Evolutionary conservation across 92 coral and sea anemone species (phyloP).

Genomic region (Scolanthus callimorphus): DNA sequence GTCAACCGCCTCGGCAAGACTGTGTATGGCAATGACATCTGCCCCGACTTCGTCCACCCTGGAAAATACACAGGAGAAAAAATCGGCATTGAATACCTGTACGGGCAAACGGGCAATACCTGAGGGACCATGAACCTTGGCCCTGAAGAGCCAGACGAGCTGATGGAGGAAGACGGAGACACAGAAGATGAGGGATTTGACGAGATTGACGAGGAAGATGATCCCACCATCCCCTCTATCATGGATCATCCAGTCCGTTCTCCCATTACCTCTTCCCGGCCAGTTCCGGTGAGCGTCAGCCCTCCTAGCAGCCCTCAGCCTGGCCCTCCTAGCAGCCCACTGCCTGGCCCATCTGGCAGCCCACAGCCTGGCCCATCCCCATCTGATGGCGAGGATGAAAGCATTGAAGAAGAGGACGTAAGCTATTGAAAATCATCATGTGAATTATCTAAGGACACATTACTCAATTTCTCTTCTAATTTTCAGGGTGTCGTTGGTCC

Average conservation of each 20-base stretch:
- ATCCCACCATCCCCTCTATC: neutral
- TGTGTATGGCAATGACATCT: too few relatives aligned
- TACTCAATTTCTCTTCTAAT: too few relatives aligned
- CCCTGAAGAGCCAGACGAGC: conserved; percentile 2
- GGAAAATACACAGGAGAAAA: too few relatives aligned
- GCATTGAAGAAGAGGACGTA: too few relatives aligned
- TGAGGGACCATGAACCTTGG: conserved; percentile 16
- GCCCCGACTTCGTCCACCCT: too few relatives aligned
- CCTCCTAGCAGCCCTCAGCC: neutral
- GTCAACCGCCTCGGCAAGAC: too few relatives aligned
- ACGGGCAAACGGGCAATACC: conserved; percentile 20
- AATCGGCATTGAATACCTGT: conserved; percentile 20
- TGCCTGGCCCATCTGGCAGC: neutral
- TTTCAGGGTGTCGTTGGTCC: neutral
- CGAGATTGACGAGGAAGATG: neutral
- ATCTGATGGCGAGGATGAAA: neutral
- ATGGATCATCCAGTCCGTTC: neutral
- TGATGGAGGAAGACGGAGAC: neutral
- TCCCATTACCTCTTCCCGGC: neutral
- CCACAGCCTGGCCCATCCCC: neutral
- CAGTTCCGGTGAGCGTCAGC: neutral
- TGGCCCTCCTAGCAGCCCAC: neutral
- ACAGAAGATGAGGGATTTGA: neutral
- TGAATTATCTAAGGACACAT: too few relatives aligned
- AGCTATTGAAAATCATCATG: too few relatives aligned